Evolutionary conservation across 2,797 vertebrate species (phyloP), one percentile per base, ranked within the genome.

Genomic region (Rhyacichthys aspro): DNA sequence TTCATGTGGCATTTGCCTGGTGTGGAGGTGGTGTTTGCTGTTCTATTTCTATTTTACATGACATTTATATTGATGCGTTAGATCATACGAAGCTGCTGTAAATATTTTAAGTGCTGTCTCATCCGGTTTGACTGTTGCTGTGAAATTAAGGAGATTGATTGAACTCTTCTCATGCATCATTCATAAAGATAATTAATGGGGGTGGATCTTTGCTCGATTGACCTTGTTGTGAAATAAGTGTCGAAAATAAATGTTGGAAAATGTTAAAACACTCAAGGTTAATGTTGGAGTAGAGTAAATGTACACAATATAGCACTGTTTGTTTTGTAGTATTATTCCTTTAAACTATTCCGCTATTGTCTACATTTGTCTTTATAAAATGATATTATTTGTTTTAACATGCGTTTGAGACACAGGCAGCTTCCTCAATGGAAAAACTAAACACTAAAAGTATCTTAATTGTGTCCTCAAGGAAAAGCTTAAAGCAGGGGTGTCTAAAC

Each of bases 171-270:
- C 70, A 79, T 84, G 79, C 74, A 84, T 79, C 72, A 79, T 79
- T 79, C 66, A 81, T 63, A 11, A 58, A 67, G 59, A 70, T 75
- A 76, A 86, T 78, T 74, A 77, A 85, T 79, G 64, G 67, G 46
- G 69, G 70, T 49, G 63, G 47, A 67, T 72, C 72, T 72, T 55
- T 34, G 50, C 53, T 61, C 67, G 65, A 15, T 33, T 79, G 76
- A 81, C 82, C 80, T 82, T 78, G 74, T 77, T 63, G 66, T 34
- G 14, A 50, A 76, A 63, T 54, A 70, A 67, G 55, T 43, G 11
- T 74, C 74, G 9, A 52, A 61, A 75, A 64, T 60, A 73, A 79
- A 69, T 66, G 65, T 55, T 62, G 46, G 38, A 48, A 59, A 59
- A 69, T 50, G 61, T 41, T 46, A 15, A 38, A 38, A 18, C 47